Evolutionary conservation across 2,797 vertebrate genomes (phyloP).

Genomic region (Rhinatrema bivittatum): DNA sequence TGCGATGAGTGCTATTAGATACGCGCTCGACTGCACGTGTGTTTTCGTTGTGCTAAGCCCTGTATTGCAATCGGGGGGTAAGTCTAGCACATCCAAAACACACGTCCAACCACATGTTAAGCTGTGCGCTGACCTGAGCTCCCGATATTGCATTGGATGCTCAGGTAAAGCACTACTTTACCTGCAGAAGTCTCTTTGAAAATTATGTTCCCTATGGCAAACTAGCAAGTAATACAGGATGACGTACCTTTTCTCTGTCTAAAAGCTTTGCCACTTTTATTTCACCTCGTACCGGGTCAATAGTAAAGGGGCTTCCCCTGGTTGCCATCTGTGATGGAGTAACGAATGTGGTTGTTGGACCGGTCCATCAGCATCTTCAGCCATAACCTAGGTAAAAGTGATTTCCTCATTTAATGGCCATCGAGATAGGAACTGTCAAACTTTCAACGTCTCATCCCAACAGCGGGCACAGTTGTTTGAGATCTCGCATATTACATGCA

Average conservation of each 20-base stretch:
- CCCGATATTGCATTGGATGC: too few species aligned
- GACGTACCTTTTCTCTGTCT: conserved; percentile 84
- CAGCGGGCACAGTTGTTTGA: neutral
- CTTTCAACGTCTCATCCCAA: neutral
- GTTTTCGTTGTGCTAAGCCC: too few species aligned
- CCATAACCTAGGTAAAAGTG: conserved; percentile 70
- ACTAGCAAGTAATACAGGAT: conserved; percentile 1
- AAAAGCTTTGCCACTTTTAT: conserved; percentile 85
- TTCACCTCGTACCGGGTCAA: conserved; percentile 80
- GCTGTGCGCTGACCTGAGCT: too few species aligned
- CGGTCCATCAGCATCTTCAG: conserved; percentile 91
- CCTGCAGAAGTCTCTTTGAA: too few species aligned
- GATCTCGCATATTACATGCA: conserved; percentile 12
- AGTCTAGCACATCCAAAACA: too few species aligned
- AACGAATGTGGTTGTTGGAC: conserved; percentile 73
- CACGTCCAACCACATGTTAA: too few species aligned
- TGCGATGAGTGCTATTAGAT: too few species aligned
- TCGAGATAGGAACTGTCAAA: neutral
- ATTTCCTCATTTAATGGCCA: conserved; percentile 23
- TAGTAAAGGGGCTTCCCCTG: conserved; percentile 85
- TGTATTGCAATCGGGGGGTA: too few species aligned
- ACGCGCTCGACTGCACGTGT: too few species aligned
- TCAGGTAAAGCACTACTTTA: too few species aligned
- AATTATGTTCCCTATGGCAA: too few species aligned
- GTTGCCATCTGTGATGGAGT: conserved; percentile 83